A percentile compares a stretch with the other conserved stretches of the same genome.
Conservation (phyloP, 2,797 vertebrate species). For the Alfaro cultratus region DNA sequence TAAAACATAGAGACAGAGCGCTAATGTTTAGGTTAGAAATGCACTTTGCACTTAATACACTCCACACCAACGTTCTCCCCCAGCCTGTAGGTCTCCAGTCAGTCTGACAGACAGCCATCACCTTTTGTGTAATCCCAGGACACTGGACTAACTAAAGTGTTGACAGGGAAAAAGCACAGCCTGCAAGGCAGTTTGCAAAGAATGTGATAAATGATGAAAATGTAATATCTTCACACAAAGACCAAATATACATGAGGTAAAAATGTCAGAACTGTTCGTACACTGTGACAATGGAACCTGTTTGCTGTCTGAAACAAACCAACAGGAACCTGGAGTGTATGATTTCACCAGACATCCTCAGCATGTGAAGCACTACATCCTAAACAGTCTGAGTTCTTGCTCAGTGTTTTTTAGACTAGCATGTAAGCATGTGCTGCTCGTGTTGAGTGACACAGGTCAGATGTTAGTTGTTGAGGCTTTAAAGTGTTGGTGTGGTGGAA, state of each 20-base stretch:
- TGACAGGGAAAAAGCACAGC: conserved; percentile 69
- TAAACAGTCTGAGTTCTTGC: conserved; percentile 1
- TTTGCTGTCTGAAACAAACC: background rate
- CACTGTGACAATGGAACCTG: background rate
- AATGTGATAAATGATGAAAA: conserved; percentile 61
- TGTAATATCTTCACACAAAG: conserved; percentile 51
- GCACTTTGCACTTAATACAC: conserved; percentile 3
- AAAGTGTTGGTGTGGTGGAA: conserved; percentile 60
- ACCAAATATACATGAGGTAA: conserved; percentile 4
- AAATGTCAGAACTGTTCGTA: background rate
- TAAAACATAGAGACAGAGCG: background rate
- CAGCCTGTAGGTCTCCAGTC: conserved; percentile 10
- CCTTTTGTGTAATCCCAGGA: conserved; percentile 58
- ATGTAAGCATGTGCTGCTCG: conserved; percentile 52
- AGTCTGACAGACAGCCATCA: conserved; percentile 61
- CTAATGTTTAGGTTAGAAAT: conserved; percentile 17
- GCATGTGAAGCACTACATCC: background rate
- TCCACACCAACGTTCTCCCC: conserved; percentile 6
- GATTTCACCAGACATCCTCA: background rate
- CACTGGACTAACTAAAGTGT: conserved; percentile 52
- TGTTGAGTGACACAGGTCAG: conserved; percentile 68
- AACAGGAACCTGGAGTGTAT: background rate
- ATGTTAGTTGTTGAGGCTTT: conserved; percentile 54
- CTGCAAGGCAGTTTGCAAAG: conserved; percentile 28
- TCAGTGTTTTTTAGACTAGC: conserved; percentile 4